phyloP scores from a whole-genome alignment of 2,797 vertebrate genomes.

The Sarcophilus harrisii region DNA sequence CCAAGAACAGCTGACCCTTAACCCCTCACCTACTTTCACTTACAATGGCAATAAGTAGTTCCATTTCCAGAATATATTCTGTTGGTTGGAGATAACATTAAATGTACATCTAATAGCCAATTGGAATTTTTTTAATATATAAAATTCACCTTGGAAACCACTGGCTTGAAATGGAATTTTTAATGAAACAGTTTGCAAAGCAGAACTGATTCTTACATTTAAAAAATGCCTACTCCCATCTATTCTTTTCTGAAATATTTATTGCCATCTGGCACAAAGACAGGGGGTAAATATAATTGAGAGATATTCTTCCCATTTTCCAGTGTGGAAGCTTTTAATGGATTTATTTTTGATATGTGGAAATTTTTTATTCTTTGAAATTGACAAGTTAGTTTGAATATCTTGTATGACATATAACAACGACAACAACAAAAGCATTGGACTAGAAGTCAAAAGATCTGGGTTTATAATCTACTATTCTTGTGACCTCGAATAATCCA shows the following conservation, averaged over 20 bases:
- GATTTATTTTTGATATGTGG: background rate
- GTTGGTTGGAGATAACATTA: background rate
- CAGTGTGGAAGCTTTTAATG: background rate
- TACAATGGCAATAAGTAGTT: background rate
- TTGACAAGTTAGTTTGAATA: background rate
- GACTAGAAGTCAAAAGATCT: background rate
- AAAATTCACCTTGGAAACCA: slow-evolving; percentile 53
- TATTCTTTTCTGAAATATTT: slow-evolving; percentile 4
- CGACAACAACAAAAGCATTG: background rate
- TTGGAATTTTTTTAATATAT: slow-evolving; percentile 22
- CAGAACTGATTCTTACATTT: slow-evolving; percentile 2
- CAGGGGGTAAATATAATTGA: background rate
- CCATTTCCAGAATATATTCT: background rate
- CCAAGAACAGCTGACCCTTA: background rate
- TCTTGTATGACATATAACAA: background rate
- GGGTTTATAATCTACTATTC: background rate
- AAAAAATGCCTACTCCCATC: background rate
- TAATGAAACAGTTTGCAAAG: slow-evolving; percentile 22
- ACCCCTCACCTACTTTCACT: background rate
- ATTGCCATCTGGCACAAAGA: background rate
- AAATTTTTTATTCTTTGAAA: background rate
- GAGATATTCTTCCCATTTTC: background rate
- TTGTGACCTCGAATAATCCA: background rate
- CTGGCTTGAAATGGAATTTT: slow-evolving; percentile 37
- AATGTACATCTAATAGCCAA: background rate